Base-by-base conservation (phyloP, 2,797 vertebrate species). In the Tinamus major region DNA sequence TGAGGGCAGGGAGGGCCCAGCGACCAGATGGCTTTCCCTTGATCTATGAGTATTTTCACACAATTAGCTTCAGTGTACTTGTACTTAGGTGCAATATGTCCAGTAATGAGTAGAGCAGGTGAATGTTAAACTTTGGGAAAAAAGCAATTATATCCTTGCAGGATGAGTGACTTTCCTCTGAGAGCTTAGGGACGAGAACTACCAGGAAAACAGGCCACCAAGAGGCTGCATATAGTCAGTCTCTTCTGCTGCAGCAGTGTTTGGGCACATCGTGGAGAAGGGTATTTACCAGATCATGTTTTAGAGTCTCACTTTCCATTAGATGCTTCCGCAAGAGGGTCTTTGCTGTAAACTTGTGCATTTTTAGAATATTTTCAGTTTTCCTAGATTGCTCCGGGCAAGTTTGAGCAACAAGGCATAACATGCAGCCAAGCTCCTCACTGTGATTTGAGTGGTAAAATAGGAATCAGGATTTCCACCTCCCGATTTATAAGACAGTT, bases 11-110 rank as follows among this genome's bases (percentile, higher is more conserved):
- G 48, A 41, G 85, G 69, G 33, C 21, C 68, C 76, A 42, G 65
- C 24, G 89, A 94, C 87, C 95, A 93, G 83, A 81, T 92, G 92
- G 91, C 85, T 94, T 96, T 89, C 75, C 29, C 72, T 91, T 89
- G 72, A 77, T 68, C 63, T 78, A 70, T 55, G 76, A 55, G 35
- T 89, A 86, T 92, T 92, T 86, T 84, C 79, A 93, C 55, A 69
- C 83, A 64, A 56, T 92, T 89, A 79, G 33, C 67, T 55, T 58
- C 95, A 79, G 1, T 89, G 80, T 83, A 33, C 75, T 94, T 90
- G 74, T 56, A 49, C 64, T 87, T 84, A 61, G 70, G 77, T 94
- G 85, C 77, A 90, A 12, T 89, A 88, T 89, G 90, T 72, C 71
- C 1, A 0, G 13, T 81, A 75, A 74, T 59, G 63, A 87, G 64